A percentile compares a stretch with the other conserved stretches of the same genome.
Evolutionary conservation across 1,140 invertebrate genomes (phyloP).

Genomic region (Brevipalpus yothersi): DNA sequence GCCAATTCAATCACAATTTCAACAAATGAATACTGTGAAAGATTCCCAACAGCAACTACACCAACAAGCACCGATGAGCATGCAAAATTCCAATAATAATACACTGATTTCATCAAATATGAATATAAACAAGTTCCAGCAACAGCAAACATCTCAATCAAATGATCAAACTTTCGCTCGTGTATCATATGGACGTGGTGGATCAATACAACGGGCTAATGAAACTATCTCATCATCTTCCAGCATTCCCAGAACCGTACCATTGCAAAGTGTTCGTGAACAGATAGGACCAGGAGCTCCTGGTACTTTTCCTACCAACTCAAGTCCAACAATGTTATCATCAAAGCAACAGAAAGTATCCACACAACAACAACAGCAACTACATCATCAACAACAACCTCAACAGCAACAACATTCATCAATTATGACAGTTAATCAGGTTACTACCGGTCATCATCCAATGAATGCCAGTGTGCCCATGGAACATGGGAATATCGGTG

Average conservation of each 20-base stretch:
- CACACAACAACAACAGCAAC: background rate
- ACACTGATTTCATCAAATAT: too few relatives aligned
- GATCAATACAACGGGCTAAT: background rate
- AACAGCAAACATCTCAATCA: background rate
- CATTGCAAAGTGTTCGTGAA: constrained; percentile 7
- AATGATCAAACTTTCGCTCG: background rate
- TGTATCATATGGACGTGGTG: background rate
- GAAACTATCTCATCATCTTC: background rate
- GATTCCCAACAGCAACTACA: background rate
- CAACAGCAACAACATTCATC: background rate
- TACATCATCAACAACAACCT: background rate
- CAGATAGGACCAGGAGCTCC: constrained; percentile 3
- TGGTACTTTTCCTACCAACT: background rate
- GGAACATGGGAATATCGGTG: too few relatives aligned
- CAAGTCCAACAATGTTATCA: background rate
- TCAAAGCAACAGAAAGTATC: background rate
- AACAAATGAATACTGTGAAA: background rate
- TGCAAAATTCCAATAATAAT: too few relatives aligned
- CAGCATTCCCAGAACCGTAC: constrained; percentile 9
- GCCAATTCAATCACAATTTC: background rate
- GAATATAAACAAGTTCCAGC: background rate
- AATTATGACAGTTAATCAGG: too few relatives aligned
- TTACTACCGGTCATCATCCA: too few relatives aligned
- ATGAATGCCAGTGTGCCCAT: too few relatives aligned
- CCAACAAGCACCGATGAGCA: background rate